Conservation (phyloP, 2,888 invertebrate species). For the Pachliopta kotzebuea region DNA sequence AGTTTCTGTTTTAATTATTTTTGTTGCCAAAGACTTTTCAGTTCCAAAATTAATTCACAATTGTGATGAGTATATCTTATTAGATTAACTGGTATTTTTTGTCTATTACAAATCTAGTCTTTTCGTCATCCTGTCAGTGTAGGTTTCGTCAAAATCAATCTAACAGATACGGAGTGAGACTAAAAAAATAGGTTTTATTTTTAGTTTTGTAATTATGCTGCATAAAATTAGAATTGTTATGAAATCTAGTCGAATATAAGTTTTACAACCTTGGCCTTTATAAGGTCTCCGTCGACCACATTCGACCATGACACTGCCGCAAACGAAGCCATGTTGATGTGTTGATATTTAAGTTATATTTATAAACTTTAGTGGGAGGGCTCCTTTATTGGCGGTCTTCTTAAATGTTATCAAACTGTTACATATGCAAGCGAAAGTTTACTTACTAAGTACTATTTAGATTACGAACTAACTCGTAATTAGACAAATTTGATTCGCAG, state of each 20-base stretch:
- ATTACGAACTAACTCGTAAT: no score
- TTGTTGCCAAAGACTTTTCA: no score
- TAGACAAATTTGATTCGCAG: no score
- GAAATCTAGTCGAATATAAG: not conserved
- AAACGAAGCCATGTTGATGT: not conserved
- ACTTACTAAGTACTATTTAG: no score
- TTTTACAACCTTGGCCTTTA: constrained; percentile 14
- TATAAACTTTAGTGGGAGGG: not conserved
- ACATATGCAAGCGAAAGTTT: not conserved
- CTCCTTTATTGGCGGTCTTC: not conserved
- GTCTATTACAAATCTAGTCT: no score
- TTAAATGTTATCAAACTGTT: not conserved
- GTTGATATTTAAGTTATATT: not conserved
- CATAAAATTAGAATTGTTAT: not conserved
- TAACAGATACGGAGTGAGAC: not conserved
- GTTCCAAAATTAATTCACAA: no score
- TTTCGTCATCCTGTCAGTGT: no score
- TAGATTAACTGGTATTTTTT: no score
- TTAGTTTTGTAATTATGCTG: not conserved
- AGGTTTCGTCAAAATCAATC: no score
- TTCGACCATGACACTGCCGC: constrained; percentile 17
- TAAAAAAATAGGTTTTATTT: not conserved
- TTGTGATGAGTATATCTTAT: no score
- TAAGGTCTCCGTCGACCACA: constrained; percentile 15
- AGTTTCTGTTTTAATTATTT: no score